phyloP scores from a whole-genome alignment of 2,888 invertebrate species.

The Fragum fragum region DNA sequence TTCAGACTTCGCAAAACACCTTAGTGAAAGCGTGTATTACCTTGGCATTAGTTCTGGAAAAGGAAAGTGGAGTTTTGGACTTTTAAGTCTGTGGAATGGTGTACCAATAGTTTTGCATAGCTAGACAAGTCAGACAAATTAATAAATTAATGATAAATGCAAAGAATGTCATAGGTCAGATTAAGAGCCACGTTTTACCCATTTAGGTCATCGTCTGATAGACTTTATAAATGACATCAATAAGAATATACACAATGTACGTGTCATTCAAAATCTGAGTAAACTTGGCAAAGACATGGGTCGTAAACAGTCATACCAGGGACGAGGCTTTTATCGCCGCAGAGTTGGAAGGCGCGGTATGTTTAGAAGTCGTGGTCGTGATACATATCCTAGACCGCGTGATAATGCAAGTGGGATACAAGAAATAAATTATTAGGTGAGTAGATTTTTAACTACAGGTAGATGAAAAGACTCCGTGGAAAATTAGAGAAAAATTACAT shows the following conservation, averaged over 20 bases:
- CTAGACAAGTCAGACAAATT: too few relatives aligned
- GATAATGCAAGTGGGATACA: not conserved
- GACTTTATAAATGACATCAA: not conserved
- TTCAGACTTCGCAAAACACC: too few relatives aligned
- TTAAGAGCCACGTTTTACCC: too few relatives aligned
- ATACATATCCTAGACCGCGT: not conserved
- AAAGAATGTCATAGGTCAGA: too few relatives aligned
- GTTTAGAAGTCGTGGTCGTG: not conserved
- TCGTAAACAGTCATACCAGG: not conserved
- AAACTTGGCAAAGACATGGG: not conserved
- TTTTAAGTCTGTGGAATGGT: too few relatives aligned
- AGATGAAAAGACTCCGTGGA: not conserved
- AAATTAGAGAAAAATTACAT: too few relatives aligned
- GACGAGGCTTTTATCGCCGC: not conserved
- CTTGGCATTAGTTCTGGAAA: too few relatives aligned
- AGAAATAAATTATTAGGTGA: not conserved
- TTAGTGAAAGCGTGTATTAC: too few relatives aligned
- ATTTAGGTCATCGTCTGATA: too few relatives aligned
- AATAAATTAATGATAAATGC: too few relatives aligned
- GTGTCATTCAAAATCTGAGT: not conserved
- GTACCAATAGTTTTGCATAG: too few relatives aligned
- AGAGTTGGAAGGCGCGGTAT: not conserved
- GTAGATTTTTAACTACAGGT: not conserved
- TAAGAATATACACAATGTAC: not conserved
- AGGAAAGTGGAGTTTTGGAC: too few relatives aligned